A percentile compares a stretch with the other conserved stretches of the same genome.
These are phyloP conservation scores for Avahi laniger DNA, from an alignment of 2,797 vertebrate species.

Conservation along the genomic window DNA sequence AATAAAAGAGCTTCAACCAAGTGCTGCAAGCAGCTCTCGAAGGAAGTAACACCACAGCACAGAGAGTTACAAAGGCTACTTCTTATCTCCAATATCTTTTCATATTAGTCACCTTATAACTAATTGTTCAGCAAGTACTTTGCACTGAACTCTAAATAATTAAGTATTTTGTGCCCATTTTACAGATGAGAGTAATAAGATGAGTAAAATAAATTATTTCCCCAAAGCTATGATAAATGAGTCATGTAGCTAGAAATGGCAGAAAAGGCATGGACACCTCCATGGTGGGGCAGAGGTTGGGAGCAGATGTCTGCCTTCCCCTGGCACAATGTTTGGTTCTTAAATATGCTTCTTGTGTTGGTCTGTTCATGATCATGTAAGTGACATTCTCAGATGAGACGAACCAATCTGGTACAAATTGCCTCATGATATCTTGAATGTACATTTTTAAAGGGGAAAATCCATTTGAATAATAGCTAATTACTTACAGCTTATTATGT, in stretches of 20 bases:
- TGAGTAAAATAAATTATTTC: not conserved
- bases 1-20: not conserved
- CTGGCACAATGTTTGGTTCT: not conserved
- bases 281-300: not conserved
- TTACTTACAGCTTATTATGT: not conserved
- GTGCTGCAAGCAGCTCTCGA: rapidly evolving
- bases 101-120: rapidly evolving
- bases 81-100: not conserved
- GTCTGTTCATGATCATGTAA: not conserved
- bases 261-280: not conserved
- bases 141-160: not conserved
- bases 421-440: not conserved
- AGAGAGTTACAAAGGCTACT: not conserved
- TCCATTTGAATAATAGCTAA: not conserved
- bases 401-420: not conserved
- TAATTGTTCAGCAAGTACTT: not conserved
- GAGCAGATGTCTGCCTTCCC: not conserved
- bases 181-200: not conserved
- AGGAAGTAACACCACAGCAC: rapidly evolving
- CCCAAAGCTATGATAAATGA: not conserved
- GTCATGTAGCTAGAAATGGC: not conserved
- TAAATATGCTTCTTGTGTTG: not conserved
- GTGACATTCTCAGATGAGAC: not conserved
- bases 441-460: not conserved
- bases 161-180: not conserved